A percentile compares a stretch with the other conserved stretches of the same genome.
Conservation (phyloP, 2,888 invertebrate genomes). For the Ametastegia equiseti region DNA sequence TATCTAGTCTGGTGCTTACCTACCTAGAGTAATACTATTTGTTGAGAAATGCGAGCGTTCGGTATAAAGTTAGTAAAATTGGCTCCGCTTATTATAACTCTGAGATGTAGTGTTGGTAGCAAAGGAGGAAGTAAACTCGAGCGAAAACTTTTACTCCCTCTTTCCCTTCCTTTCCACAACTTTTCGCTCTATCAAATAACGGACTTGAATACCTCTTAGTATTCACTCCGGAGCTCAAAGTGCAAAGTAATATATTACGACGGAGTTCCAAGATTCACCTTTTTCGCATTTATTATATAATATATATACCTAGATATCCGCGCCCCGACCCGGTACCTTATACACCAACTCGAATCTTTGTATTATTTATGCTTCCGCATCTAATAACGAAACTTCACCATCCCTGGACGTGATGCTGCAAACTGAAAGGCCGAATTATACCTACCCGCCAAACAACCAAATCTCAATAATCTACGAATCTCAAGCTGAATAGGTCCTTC, state of each 20-base stretch:
- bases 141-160: conserved; percentile 12
- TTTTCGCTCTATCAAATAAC: conserved; percentile 28
- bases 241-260: conserved; percentile 25
- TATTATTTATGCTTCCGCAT: neutral
- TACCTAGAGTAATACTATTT: conserved; percentile 5
- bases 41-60: neutral
- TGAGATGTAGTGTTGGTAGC: neutral
- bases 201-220: conserved; percentile 25
- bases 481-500: too few relatives aligned
- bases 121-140: too few relatives aligned
- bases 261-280: conserved; percentile 1
- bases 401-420: too few relatives aligned
- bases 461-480: too few relatives aligned
- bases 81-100: conserved; percentile 18
- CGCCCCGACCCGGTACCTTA: neutral
- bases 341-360: neutral
- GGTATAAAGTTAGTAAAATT: conserved; percentile 1
- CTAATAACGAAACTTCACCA: neutral
- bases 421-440: too few relatives aligned
- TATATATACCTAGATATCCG: neutral
- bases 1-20: neutral
- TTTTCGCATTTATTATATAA: conserved; percentile 6
- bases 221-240: conserved; percentile 14
- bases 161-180: too few relatives aligned
- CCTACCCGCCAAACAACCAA: too few relatives aligned